Evolutionary conservation across 2,113 vertebrate genomes (phyloP), one percentile per base, ranked within the genome.

Genomic region (Mandrillus leucophaeus): DNA sequence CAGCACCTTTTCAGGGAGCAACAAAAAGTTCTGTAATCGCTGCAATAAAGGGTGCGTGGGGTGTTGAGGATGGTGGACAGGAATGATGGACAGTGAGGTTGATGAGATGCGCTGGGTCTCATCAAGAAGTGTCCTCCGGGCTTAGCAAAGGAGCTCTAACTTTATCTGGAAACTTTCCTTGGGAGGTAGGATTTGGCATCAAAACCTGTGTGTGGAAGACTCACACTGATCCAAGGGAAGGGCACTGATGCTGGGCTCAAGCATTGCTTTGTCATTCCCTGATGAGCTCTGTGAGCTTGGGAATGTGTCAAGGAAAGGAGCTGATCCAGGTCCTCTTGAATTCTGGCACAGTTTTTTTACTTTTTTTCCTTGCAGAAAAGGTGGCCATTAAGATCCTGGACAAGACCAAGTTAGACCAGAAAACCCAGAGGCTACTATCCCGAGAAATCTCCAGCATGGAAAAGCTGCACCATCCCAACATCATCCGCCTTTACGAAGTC

Each of bases 401-500:
- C 98, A 99, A 99, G 98, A 99, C 99, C 88, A 99, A 99, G 97
- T 98, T 99, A 96, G 99, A 99, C 97, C 99, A 99, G 98, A 99
- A 99, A 98, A 99, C 99, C 8, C 99, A 99, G 86, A 98, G 99
- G 66, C 98, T 99, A 66, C 98, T 99, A 4, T 99, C 99, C 43
- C 98, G 99, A 48, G 99, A 99, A 98, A 99, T 99, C 97, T 99
- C 99, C 70, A 99, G 99, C 99, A 99, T 99, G 99, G 99, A 99
- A 97, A 99, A 99, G 45, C 98, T 99, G 38, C 99, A 99, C 87
- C 99, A 99, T 91, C 99, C 99, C 93, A 99, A 99, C 96, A 99
- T 99, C 97, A 99, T 99, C 98, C 99, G 99, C 38, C 99, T 99
- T 6, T 99, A 99, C 11, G 99, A 99, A 99, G 99, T 99, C n/a